phyloP scores from a whole-genome alignment of 2,797 vertebrate genomes.

The Falco biarmicus region DNA sequence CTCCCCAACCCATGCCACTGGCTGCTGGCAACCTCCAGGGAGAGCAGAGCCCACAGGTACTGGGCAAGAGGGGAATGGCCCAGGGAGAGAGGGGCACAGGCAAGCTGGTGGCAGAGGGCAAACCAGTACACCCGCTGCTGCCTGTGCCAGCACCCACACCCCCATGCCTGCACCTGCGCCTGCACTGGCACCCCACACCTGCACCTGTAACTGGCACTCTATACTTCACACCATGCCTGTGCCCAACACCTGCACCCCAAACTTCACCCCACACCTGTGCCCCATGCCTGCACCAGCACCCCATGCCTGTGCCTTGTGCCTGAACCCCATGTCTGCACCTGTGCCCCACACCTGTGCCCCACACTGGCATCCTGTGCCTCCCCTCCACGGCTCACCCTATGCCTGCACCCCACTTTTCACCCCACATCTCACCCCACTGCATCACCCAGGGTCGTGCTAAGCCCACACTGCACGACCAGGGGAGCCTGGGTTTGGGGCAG shows the following conservation, averaged over 20 bases:
- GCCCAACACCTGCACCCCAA: background rate
- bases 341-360: background rate
- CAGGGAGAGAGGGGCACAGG: too few relatives aligned
- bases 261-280: background rate
- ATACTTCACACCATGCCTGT: background rate
- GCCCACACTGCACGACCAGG: rapidly evolving
- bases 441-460: background rate
- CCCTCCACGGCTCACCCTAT: background rate
- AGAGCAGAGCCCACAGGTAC: background rate
- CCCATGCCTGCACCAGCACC: background rate
- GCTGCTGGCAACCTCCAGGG: background rate
- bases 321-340: background rate
- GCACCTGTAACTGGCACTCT: too few relatives aligned
- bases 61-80: background rate
- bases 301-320: background rate
- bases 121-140: background rate
- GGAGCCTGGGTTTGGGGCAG: background rate
- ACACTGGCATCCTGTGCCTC: background rate
- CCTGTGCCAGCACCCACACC: background rate
- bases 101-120: background rate
- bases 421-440: background rate
- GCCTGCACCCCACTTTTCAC: background rate
- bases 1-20: background rate
- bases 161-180: too few relatives aligned
- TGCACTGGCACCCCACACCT: too few relatives aligned